Evolutionary conservation across 2,888 invertebrate species (phyloP), one percentile per base, ranked within the genome.

Genomic region (Brenthis daphne): DNA sequence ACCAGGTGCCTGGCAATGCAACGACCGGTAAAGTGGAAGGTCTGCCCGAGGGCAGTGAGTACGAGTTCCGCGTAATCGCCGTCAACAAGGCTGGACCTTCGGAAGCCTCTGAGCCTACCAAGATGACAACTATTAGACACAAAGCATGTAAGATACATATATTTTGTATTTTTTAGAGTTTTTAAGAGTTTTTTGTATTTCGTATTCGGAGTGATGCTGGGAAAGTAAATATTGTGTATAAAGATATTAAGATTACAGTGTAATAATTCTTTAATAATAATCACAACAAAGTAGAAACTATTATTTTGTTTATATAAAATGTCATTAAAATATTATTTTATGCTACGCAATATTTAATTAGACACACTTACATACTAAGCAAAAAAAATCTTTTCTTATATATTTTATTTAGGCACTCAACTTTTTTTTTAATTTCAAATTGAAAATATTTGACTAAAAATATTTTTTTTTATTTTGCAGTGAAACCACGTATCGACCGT

Each of bases 401-500:
- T 24, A 24, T 24, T 24, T 24, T 24, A 24, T 24, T 24, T 24
- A 24, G 24, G 24, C 24, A 3, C 3, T n/a, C n/a, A n/a, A n/a
- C n/a, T n/a, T n/a, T n/a, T n/a, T n/a, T n/a, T n/a, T n/a, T n/a
- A n/a, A n/a, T 20, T 20, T 1, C 20, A 20, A 20, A 13, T 14
- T n/a, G 16, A 1, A n/a, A 14, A 51, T n/a, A 1, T 1, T n/a
- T 13, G 5, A n/a, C n/a, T 14, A 14, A 2, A 51, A 6, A n/a
- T n/a, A 51, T 1, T 12, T 50, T 48, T 24, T 61, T 29, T 43
- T 12, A 20, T 13, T 64, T 55, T 69, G 0, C 83, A 98, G 98
- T 99, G 85, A 99, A 99, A 90, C 99, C 99, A 54, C 96, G 98
- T 84, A 99, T 99, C 86, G 98, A 99, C 89, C 95, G 99, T 77